A percentile compares a stretch with the other conserved stretches of the same genome.
Conservation (phyloP, 2,888 invertebrate genomes). For the Polylopha cassiicola region DNA sequence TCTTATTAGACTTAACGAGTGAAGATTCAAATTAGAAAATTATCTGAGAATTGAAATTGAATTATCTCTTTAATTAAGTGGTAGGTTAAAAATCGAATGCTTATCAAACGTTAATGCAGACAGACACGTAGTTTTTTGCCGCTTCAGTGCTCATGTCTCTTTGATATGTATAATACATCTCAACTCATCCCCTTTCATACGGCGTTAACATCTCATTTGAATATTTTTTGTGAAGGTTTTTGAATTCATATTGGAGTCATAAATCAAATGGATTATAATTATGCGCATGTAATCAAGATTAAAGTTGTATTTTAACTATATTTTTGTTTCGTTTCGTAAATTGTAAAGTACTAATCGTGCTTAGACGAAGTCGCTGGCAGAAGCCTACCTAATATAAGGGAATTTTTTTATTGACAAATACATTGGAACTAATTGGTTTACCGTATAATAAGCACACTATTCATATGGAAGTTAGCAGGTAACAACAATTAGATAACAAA, state of each 20-base stretch:
- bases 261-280: constrained; percentile 14
- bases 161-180: constrained; percentile 40
- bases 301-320: constrained; percentile 1
- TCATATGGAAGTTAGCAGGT: constrained; percentile 10
- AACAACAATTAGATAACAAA: constrained; percentile 20
- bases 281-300: constrained; percentile 17
- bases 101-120: constrained; percentile 4
- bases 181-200: constrained; percentile 35
- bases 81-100: constrained; percentile 8
- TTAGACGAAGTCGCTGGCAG: too few species aligned
- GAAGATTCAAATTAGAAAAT: too few species aligned
- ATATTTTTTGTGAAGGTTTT: constrained; percentile 33
- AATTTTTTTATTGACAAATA: too few species aligned
- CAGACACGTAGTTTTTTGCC: constrained; percentile 31
- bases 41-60: constrained; percentile 6
- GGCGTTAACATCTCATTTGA: constrained; percentile 46
- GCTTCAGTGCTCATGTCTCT: constrained; percentile 33
- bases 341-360: too few species aligned
- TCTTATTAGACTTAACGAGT: too few species aligned
- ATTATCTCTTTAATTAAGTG: background rate
- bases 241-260: constrained; percentile 14
- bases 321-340: background rate
- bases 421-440: too few species aligned
- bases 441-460: too few species aligned
- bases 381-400: too few species aligned